Base-by-base conservation (phyloP, 2,797 vertebrate genomes). In the Hybognathus amarus region DNA sequence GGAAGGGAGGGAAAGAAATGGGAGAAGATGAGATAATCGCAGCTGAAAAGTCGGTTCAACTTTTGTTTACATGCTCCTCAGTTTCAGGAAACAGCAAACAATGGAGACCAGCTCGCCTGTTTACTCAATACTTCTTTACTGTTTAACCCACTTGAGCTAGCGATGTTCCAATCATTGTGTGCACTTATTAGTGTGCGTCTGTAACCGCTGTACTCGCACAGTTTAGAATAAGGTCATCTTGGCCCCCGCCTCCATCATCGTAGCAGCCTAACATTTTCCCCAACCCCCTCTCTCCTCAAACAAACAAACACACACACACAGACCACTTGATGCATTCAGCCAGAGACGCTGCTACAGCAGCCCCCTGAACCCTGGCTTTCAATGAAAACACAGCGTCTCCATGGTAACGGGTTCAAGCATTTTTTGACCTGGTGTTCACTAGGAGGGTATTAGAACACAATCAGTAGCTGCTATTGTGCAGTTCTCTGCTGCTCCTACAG, bases 391-490 rank as follows among this genome's bases (percentile, higher is more conserved):
- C 80, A 66, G 89, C 89, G 87, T 95, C 90, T 88, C 93, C 92
- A 94, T 94, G 91, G 93, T 91, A 92, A 95, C 91, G 82, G 90
- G 88, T 89, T 83, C 91, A 93, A 93, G 92, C 88, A 75, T 93
- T 92, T 87, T 88, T 73, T 38, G 71, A 88, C 86, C 88, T 24
- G 80, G 80, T 87, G 74, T 61, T 87, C 89, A 90, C 63, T 83
- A 81, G 70, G 84, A 52, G 66, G 81, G 85, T 77, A 89, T 90
- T 89, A 88, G 73, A 76, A 77, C 64, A 50, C 82, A 83, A 69
- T 67, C 81, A 77, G 78, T 63, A 61, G 74, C 33, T 70, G 36
- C 79, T 79, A 71, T 67, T 70, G 67, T 54, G 56, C 50, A 52
- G 63, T 69, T 77, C 40, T 12, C 56, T 20, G 47, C 69, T 79